Base-by-base conservation (phyloP, 2,888 invertebrate species). In the Cantharis rustica region DNA sequence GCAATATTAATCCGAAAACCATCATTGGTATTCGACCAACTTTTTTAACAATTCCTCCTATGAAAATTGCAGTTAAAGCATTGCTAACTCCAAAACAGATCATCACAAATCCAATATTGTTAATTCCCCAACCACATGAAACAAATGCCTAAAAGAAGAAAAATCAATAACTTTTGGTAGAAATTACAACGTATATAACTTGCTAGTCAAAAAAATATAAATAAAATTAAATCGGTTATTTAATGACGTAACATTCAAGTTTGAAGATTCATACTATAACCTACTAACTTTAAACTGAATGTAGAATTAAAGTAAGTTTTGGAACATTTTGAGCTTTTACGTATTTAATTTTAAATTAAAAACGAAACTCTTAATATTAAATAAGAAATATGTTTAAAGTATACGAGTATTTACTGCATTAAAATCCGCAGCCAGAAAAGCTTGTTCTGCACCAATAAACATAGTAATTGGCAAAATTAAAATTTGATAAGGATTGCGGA, bases 371-470 rank as follows among this genome's bases (percentile, higher is more conserved):
- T 0, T n/a, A 31, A 31, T 5, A 4, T 31, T 31, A 31, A 31
- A 31, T 31, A n/a, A 23, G 31, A 4, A 13, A 13, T 11, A 64
- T 64, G 27, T 27, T 2, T 10, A 13, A 13, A 31, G 13, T 13
- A 31, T 31, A n/a, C n/a, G 31, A 31, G 4, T 31, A 66, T 90
- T 89, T 88, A 94, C 95, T 81, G 94, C 93, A 7, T 93, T 95
- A 81, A 92, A 95, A 86, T 95, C 95, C 31, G 96, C 97, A 0
- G 95, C 94, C 84, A 97, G 91, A 86, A 97, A 98, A 0, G 97
- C 97, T 88, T 98, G 97, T 85, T 98, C 97, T 23, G 97, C 93
- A 0, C 98, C 98, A 80, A 97, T 96, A 88, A 97, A 98, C 83
- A 97, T 93, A 0, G 97, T 98, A 63, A 98, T 93, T 0, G 98